Percentiles rank a stretch among this genome's conserved stretches.
These are phyloP conservation scores for Gonioctena quinquepunctata DNA, from an alignment of 1,140 invertebrate species.

Conservation along the genomic window DNA sequence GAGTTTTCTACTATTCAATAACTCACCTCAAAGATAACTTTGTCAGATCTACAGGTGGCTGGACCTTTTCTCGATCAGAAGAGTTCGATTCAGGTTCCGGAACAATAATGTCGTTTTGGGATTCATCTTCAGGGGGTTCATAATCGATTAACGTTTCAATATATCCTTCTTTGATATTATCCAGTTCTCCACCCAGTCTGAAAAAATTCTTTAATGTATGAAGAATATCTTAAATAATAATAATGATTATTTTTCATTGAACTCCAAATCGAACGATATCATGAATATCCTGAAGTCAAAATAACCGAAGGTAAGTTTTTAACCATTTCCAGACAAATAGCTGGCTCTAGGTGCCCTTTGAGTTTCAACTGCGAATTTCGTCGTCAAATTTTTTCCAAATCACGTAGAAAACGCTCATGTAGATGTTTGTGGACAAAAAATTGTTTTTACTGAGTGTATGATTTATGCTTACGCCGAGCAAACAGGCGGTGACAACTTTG, in stretches of 20 bases:
- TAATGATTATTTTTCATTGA: not conserved
- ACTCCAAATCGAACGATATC: not conserved
- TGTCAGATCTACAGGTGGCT: not conserved
- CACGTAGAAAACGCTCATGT: too few species aligned
- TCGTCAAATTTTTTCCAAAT: too few species aligned
- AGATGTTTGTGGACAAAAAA: too few species aligned
- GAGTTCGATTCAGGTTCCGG: not conserved
- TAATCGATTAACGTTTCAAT: slow-evolving; percentile 16
- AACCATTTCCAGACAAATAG: too few species aligned
- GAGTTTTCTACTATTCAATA: not conserved
- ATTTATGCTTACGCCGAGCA: too few species aligned
- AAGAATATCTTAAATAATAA: not conserved
- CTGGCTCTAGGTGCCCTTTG: too few species aligned
- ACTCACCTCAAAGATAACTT: slow-evolving; percentile 13
- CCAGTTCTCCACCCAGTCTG: slow-evolving; percentile 49
- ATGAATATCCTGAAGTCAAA: not conserved
- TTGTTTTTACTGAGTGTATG: not conserved
- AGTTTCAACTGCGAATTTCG: too few species aligned
- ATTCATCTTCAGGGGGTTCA: slow-evolving; percentile 17
- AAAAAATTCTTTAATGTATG: slow-evolving; percentile 11
- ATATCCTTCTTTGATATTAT: slow-evolving; percentile 49
- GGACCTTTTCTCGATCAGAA: not conserved
- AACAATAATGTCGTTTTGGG: not conserved
- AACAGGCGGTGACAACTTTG: too few species aligned
- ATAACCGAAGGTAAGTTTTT: not conserved